Conservation (phyloP, 1,140 invertebrate species). For the Drosophila oshimai region DNA sequence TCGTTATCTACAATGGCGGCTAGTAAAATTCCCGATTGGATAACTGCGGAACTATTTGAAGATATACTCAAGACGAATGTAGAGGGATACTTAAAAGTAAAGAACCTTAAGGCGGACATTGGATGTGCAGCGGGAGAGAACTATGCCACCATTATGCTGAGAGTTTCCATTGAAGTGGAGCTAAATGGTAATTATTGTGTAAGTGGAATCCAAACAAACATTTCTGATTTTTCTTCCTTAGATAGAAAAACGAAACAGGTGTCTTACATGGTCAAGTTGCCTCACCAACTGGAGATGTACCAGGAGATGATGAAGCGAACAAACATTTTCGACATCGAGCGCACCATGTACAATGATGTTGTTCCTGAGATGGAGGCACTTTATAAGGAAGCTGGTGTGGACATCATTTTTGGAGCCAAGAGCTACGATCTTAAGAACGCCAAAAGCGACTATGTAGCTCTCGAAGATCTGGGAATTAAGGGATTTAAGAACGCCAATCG, state of each 20-base stretch:
- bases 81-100: constrained; percentile 44
- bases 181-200: constrained; percentile 42
- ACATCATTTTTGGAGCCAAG: constrained; percentile 50
- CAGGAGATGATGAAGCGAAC: constrained; percentile 28
- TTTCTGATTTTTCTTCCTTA: not conserved
- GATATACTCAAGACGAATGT: constrained; percentile 48
- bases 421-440: constrained; percentile 45
- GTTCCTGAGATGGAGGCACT: constrained; percentile 68
- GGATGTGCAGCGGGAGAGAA: constrained; percentile 58
- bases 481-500: constrained; percentile 83
- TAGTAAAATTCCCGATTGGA: constrained; percentile 51
- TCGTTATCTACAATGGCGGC: constrained; percentile 17
- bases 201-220: no score
- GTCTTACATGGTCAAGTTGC: constrained; percentile 60
- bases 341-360: constrained; percentile 41
- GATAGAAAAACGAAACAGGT: constrained; percentile 48
- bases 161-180: constrained; percentile 54
- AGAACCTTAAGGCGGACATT: constrained; percentile 36
- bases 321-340: constrained; percentile 52
- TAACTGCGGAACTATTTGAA: constrained; percentile 47
- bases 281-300: constrained; percentile 30
- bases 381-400: constrained; percentile 66
- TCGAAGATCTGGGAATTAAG: constrained; percentile 84
- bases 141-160: constrained; percentile 54
- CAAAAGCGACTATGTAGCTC: constrained; percentile 69